Percentiles rank a stretch among this genome's conserved stretches.
These are phyloP conservation scores for Pseudomyrmex dendroicus DNA, from an alignment of 1,140 invertebrate genomes.

Conservation along the genomic window DNA sequence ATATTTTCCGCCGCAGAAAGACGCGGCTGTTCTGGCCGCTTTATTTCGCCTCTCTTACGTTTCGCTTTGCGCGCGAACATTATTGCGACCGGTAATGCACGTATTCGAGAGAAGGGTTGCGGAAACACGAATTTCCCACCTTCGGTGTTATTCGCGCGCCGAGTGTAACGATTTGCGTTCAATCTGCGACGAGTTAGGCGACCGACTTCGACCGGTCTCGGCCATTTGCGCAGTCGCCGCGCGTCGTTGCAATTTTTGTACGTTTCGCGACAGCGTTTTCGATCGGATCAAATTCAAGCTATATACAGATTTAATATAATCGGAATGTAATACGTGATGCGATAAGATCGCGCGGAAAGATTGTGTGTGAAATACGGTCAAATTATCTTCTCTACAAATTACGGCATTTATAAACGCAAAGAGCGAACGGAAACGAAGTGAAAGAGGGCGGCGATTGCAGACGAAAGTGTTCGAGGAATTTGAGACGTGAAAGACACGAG, in stretches of 20 bases:
- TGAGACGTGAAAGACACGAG: conserved; percentile 25
- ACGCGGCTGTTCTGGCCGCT: conserved; percentile 20
- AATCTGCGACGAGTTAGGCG: conserved; percentile 54
- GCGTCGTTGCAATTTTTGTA: conserved; percentile 33
- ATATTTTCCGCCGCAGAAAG: conserved; percentile 64
- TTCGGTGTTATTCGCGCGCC: conserved; percentile 14
- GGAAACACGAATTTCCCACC: conserved; percentile 45
- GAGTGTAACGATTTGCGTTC: conserved; percentile 62
- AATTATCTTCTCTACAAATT: conserved; percentile 14
- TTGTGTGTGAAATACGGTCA: too few relatives aligned
- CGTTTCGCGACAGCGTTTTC: conserved; percentile 4
- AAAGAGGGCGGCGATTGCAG: conserved; percentile 26
- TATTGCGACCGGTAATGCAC: conserved; percentile 42
- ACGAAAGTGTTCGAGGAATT: not conserved
- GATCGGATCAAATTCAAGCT: conserved; percentile 9
- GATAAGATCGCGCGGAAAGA: too few relatives aligned
- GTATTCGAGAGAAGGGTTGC: conserved; percentile 31
- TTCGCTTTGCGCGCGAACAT: not conserved
- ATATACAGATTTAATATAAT: too few relatives aligned
- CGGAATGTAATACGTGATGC: too few relatives aligned
- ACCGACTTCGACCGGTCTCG: conserved; percentile 34
- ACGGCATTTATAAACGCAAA: conserved; percentile 12
- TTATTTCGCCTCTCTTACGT: conserved; percentile 30
- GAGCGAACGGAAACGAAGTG: not conserved
- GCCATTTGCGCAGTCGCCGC: conserved; percentile 7